These are phyloP conservation scores for Podarcis muralis DNA, from an alignment of 2,113 vertebrate species.

Conservation along the genomic window DNA sequence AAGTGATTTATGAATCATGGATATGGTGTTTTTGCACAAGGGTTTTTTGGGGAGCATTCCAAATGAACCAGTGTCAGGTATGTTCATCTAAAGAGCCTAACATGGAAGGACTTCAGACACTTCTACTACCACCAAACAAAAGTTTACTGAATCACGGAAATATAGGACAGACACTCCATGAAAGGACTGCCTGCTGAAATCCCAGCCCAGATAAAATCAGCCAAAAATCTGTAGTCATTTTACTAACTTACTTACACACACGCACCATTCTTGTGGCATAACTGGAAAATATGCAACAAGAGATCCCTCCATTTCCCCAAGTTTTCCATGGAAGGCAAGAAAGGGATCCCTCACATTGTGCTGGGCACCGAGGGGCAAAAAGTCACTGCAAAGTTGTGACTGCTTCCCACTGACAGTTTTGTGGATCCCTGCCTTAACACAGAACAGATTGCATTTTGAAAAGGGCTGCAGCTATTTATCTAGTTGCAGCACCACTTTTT, in stretches of 20 bases:
- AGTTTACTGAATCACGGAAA: too few species aligned
- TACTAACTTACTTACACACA: neutral
- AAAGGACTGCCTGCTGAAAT: neutral
- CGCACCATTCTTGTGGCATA: neutral
- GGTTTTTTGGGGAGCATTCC: neutral
- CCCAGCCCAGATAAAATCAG: neutral
- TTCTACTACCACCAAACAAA: too few species aligned
- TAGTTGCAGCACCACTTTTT: neutral
- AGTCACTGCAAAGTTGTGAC: neutral
- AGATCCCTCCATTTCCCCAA: neutral
- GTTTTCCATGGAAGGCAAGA: neutral
- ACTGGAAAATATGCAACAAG: neutral
- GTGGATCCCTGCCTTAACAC: neutral
- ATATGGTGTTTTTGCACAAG: neutral
- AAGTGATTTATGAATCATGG: neutral
- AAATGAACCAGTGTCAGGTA: too few species aligned
- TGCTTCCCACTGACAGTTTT: neutral
- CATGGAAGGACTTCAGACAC: neutral
- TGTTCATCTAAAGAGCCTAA: neutral
- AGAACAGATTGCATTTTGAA: neutral
- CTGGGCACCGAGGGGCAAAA: neutral
- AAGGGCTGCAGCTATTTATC: neutral
- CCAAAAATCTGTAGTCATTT: neutral
- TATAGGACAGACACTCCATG: neutral
- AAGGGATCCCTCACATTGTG: neutral